phyloP scores from a whole-genome alignment of 2,888 invertebrate genomes.

The Druceiella hillmani region DNA sequence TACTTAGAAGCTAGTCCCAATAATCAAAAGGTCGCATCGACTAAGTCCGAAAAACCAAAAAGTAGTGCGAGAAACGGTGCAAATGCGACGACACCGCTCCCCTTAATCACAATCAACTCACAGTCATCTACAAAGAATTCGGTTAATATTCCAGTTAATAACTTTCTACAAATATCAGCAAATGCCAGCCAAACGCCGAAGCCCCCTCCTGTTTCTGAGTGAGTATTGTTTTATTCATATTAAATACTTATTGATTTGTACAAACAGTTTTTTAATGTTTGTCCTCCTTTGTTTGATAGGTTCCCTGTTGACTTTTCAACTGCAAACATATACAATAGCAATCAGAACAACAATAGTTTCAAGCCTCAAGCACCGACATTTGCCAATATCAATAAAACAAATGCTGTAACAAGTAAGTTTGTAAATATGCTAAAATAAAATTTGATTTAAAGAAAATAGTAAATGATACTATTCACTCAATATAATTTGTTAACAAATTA shows the following conservation, averaged over 20 bases:
- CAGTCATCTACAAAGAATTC: slow-evolving; percentile 30
- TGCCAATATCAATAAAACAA: slow-evolving; percentile 66
- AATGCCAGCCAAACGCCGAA: slow-evolving; percentile 23
- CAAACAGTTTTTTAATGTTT: neutral
- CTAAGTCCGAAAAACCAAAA: slow-evolving; percentile 40
- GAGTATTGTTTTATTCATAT: slow-evolving; percentile 25
- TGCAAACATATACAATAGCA: slow-evolving; percentile 66
- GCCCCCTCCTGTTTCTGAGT: slow-evolving; percentile 40
- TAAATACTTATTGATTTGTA: slow-evolving; percentile 12
- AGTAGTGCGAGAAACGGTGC: slow-evolving; percentile 33
- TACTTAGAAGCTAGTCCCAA: slow-evolving; percentile 36
- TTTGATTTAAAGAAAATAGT: neutral
- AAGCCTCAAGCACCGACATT: slow-evolving; percentile 50
- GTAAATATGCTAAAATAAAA: too few species aligned
- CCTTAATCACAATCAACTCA: slow-evolving; percentile 41
- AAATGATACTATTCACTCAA: neutral
- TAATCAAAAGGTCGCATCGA: slow-evolving; percentile 28
- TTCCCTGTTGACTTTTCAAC: slow-evolving; percentile 69
- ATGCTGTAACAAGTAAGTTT: slow-evolving; percentile 30
- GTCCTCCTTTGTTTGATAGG: slow-evolving; percentile 32
- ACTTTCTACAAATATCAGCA: slow-evolving; percentile 31
- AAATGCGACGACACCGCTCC: slow-evolving; percentile 27
- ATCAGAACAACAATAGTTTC: slow-evolving; percentile 39
- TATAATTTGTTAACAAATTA: too few species aligned
- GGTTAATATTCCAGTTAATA: slow-evolving; percentile 35